Percentiles rank a stretch among this genome's conserved stretches.
These are phyloP conservation scores for Leucopsar rothschildi DNA, from an alignment of 2,113 vertebrate genomes.

Conservation along the genomic window DNA sequence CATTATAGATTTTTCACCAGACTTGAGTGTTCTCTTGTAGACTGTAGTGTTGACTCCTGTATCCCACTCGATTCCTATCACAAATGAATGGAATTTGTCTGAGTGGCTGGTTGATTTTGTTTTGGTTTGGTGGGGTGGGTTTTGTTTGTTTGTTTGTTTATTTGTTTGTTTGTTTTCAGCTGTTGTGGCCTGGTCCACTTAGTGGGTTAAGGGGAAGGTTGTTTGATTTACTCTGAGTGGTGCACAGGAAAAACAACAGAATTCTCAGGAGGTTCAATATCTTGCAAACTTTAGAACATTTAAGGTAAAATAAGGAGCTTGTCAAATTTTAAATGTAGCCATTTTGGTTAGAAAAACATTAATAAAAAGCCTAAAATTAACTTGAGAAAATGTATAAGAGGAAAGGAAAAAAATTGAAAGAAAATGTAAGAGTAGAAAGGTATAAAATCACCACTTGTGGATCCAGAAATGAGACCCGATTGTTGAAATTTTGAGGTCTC, in stretches of 20 bases:
- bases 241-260: not conserved
- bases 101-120: not conserved
- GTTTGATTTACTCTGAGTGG: not conserved
- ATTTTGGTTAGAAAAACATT: not conserved
- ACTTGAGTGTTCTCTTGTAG: not conserved
- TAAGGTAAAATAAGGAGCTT: not conserved
- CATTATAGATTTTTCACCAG: not conserved
- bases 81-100: not conserved
- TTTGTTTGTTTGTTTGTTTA: not conserved
- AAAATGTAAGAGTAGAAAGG: not conserved
- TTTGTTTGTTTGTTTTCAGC: not conserved
- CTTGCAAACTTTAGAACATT: not conserved
- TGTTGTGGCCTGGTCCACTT: not conserved
- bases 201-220: not conserved
- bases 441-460: not conserved
- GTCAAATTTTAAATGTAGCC: not conserved
- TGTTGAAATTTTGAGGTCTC: not conserved
- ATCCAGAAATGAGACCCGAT: not conserved
- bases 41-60: not conserved
- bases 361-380: not conserved
- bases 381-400: not conserved
- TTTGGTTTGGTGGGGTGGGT: not conserved
- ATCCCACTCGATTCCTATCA: not conserved
- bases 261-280: fast-evolving
- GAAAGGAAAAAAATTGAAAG: not conserved